Evolutionary conservation across 35 echinoderm and acorn worm genomes (phyloP).

Genomic region (Heliocidaris tuberculata): DNA sequence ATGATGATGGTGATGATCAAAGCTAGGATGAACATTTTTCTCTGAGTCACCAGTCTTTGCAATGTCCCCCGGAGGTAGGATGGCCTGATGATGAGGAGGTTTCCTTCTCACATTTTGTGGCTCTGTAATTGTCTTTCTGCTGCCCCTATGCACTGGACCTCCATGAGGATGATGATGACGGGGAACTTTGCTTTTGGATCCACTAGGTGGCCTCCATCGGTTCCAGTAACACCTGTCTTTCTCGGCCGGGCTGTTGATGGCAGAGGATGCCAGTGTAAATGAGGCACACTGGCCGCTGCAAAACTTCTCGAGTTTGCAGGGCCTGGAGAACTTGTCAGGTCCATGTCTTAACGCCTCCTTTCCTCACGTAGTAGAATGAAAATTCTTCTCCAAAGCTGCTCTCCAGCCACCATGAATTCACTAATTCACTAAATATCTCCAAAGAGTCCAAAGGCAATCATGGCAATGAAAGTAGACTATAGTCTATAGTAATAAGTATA

Average conservation of each 20-base stretch:
- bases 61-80: background rate
- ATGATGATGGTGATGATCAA: background rate
- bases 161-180: background rate
- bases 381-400: background rate
- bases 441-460: background rate
- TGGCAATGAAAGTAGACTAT: too few relatives aligned
- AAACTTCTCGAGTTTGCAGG: background rate
- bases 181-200: background rate
- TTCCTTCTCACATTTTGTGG: conserved; percentile 3
- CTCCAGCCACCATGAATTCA: background rate
- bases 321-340: background rate
- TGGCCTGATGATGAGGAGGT: background rate
- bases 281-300: conserved; percentile 14
- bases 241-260: background rate
- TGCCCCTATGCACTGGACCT: background rate
- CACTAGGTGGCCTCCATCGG: background rate
- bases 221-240: background rate
- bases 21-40: background rate
- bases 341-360: background rate
- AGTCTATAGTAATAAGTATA: too few relatives aligned
- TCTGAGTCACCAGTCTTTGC: background rate
- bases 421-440: background rate
- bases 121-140: conserved; percentile 2
- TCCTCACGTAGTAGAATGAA: background rate
- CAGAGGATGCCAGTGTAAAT: conserved; percentile 16